Evolutionary conservation across 2,113 vertebrate genomes (phyloP), one percentile per base, ranked within the genome.

Genomic region (Vulpes ferrilata): DNA sequence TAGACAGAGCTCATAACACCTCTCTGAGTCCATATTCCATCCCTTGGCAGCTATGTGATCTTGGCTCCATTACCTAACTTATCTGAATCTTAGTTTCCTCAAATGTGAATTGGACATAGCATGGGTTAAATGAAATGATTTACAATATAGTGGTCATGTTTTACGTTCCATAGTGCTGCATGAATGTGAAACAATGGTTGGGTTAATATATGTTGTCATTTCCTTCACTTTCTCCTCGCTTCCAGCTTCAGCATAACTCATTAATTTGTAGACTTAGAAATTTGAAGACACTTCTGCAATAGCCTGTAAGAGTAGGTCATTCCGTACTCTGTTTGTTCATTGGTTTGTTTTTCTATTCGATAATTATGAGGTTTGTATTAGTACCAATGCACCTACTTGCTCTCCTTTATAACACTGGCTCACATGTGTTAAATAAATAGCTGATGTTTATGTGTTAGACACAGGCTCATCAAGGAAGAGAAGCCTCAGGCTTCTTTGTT

Each of bases 331-430:
- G 74, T 59, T 97, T 80, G 15, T 43, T 96, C 43, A 6, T 43
- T 90, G 59, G 20, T 48, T 84, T 96, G 32, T 64, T 92, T 96
- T 95, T 60, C 55, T 90, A 48, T 64, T 81, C 62, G 85, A 32
- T 84, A 79, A 83, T 65, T 59, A 74, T 86, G 57, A 96, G 38
- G 76, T 87, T 64, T 88, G 57, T 92, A 59, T 87, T 71, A 94
- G 22, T 79, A 95, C 53, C 60, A 16, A 55, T 59, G 25, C 48
- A 78, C 22, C 19, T 82, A 32, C 8, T 67, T 78, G 55, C 12
- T 91, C 71, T 79, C 59, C 65, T 96, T 96, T 67, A 53, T 73
- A 83, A 94, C 27, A 17, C 48, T 73, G 57, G 23, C 62, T 92
- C 51, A 15, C 64, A 60, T n/a, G 2, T 92, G 35, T 88, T 88